These are phyloP conservation scores for Cacatua alba DNA, from an alignment of 2,113 vertebrate species.

Conservation along the genomic window DNA sequence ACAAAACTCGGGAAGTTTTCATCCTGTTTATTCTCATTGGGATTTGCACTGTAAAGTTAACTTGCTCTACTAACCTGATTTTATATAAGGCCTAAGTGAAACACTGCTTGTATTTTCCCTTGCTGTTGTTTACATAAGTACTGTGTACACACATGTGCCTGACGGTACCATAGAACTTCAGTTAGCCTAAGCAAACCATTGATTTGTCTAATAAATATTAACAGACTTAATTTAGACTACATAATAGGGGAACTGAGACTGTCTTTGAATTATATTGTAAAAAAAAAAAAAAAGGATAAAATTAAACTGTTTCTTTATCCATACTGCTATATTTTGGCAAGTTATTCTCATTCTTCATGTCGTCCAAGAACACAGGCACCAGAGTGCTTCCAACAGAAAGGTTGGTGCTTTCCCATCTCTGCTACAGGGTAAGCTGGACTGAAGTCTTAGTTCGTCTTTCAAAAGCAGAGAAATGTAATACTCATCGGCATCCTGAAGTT, in stretches of 20 bases:
- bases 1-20: background rate
- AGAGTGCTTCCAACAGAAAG: background rate
- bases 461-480: background rate
- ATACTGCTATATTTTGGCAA: slow-evolving; percentile 41
- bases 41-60: slow-evolving; percentile 54
- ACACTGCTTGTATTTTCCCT: slow-evolving; percentile 59
- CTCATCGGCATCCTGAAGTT: background rate
- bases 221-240: slow-evolving; percentile 30
- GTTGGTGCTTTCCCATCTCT: background rate
- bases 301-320: slow-evolving; percentile 69
- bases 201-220: slow-evolving; percentile 62
- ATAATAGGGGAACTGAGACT: slow-evolving; percentile 44
- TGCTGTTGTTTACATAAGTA: slow-evolving; percentile 62
- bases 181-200: slow-evolving; percentile 46
- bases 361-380: background rate
- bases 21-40: slow-evolving; percentile 36
- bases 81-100: slow-evolving; percentile 42
- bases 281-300: slow-evolving; percentile 32
- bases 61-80: slow-evolving; percentile 27
- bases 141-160: slow-evolving; percentile 58
- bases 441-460: background rate
- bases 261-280: slow-evolving; percentile 60
- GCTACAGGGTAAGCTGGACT: background rate
- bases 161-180: slow-evolving; percentile 40
- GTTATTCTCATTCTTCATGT: slow-evolving; percentile 11